Evolutionary conservation across 2,113 vertebrate genomes (phyloP), one percentile per base, ranked within the genome.

Genomic region (Enhydra lutris): DNA sequence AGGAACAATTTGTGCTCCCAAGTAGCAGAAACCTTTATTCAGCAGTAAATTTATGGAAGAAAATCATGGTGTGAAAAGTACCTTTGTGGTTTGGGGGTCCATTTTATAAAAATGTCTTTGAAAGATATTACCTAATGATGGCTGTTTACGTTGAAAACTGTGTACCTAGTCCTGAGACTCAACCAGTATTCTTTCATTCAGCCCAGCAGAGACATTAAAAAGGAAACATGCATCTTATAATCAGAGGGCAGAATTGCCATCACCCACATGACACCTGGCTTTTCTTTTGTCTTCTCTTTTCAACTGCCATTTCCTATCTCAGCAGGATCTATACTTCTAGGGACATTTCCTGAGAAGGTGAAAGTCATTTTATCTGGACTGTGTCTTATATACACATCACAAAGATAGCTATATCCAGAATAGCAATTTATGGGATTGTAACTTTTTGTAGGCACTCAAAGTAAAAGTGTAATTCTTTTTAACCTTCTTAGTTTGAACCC

Each of bases 261-360:
- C 76, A 96, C 59, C 80, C 20, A 92, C 59, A 81, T 88, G 81
- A 91, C 31, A 95, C 57, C 47, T 95, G 74, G 61, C 24, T 85
- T 91, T 94, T 94, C 61, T 90, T 92, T 95, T 93, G 63, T 94
- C 42, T 97, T 96, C 67, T 97, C 47, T 94, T 94, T 97, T 95
- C 50, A 96, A 8, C 85, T 95, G 63, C 29, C 65, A 78, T 91
- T 95, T 93, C 95, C 57, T 31, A 67, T 90, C 81, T 71, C 71
- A 97, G 81, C 71, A 94, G 29, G 76, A 93, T 61, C n/a, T 92
- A 73, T 95, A 89, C 36, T 90, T 97, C 47, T 84, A 89, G 76
- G n/a, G 24, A 83, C 5, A 96, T 84, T 97, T 89, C 15, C 61
- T 45, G 21, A 95, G 90, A 95, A 96, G 29, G 31, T 34, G 1